A percentile compares a stretch with the other conserved stretches of the same genome.
phyloP scores from a whole-genome alignment of 2,888 invertebrate genomes.

The Isotomurus palustris region DNA sequence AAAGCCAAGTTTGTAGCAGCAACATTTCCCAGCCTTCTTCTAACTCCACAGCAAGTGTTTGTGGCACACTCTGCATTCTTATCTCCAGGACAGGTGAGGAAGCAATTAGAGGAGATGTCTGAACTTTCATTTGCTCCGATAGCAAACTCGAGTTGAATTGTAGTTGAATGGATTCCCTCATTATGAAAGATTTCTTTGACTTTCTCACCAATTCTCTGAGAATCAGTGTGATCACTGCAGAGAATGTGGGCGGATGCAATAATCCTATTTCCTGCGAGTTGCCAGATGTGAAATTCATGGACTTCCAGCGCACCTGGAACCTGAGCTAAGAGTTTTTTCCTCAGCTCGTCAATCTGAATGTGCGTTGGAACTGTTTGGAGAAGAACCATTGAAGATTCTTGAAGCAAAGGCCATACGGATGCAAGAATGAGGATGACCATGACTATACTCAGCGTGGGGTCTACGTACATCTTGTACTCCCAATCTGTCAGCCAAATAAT shows the following conservation, averaged over 20 bases:
- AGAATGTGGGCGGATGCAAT: constrained; percentile 97
- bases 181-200: constrained; percentile 96
- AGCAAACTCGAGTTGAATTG: constrained; percentile 89
- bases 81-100: constrained; percentile 9
- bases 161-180: constrained; percentile 96
- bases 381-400: constrained; percentile 88
- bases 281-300: constrained; percentile 98
- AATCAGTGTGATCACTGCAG: constrained; percentile 85
- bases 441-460: constrained; percentile 86
- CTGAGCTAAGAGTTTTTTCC: constrained; percentile 75
- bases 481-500: constrained; percentile 71
- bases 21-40: not conserved
- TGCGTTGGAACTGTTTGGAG: constrained; percentile 98
- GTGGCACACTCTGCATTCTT: not conserved
- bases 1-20: not conserved
- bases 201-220: constrained; percentile 92
- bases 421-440: constrained; percentile 78
- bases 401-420: constrained; percentile 78
- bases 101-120: not conserved
- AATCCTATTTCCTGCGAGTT: constrained; percentile 89
- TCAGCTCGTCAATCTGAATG: constrained; percentile 88
- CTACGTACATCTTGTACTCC: constrained; percentile 70
- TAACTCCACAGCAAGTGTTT: constrained; percentile 8
- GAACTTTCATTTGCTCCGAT: not conserved
- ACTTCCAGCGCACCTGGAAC: constrained; percentile 91